phyloP scores from a whole-genome alignment of 2,113 vertebrate species.

The Protobothrops mucrosquamatus region DNA sequence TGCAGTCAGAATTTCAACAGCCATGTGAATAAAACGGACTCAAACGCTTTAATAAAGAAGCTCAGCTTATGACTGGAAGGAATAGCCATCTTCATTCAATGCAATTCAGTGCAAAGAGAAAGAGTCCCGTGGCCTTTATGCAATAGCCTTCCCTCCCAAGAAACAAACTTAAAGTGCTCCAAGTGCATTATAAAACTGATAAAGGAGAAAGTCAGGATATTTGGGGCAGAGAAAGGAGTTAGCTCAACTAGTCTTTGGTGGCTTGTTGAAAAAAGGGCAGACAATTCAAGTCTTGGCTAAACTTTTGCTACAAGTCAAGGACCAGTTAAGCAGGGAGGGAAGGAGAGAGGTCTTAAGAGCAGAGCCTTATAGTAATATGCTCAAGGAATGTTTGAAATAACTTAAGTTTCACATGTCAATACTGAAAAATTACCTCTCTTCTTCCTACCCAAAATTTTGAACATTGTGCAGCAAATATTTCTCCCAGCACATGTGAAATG shows the following conservation, averaged over 20 bases:
- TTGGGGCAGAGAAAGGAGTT: conserved; percentile 34
- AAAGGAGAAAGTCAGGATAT: conserved; percentile 39
- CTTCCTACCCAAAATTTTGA: neutral
- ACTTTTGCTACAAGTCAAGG: conserved; percentile 19
- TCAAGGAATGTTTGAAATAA: neutral
- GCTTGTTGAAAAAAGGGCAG: conserved; percentile 24
- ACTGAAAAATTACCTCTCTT: too few species aligned
- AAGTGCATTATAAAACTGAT: conserved; percentile 74
- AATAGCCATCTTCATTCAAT: conserved; percentile 40
- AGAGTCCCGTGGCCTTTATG: conserved; percentile 67
- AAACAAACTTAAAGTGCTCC: conserved; percentile 76
- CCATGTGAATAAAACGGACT: conserved; percentile 15
- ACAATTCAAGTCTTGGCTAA: neutral
- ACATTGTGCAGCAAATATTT: neutral
- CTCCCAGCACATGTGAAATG: neutral
- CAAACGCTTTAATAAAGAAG: conserved; percentile 42
- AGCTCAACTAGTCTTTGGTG: conserved; percentile 67
- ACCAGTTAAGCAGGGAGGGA: conserved; percentile 11
- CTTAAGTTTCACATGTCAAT: neutral
- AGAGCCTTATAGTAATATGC: neutral
- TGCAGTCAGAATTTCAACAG: conserved; percentile 32
- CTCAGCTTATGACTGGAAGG: conserved; percentile 44
- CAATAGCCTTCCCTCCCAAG: conserved; percentile 54
- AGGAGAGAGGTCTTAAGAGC: neutral
- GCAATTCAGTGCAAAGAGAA: conserved; percentile 71